Evolutionary conservation across 2,113 vertebrate species (phyloP), one percentile per base, ranked within the genome.

Genomic region (Puntigrus tetrazona): DNA sequence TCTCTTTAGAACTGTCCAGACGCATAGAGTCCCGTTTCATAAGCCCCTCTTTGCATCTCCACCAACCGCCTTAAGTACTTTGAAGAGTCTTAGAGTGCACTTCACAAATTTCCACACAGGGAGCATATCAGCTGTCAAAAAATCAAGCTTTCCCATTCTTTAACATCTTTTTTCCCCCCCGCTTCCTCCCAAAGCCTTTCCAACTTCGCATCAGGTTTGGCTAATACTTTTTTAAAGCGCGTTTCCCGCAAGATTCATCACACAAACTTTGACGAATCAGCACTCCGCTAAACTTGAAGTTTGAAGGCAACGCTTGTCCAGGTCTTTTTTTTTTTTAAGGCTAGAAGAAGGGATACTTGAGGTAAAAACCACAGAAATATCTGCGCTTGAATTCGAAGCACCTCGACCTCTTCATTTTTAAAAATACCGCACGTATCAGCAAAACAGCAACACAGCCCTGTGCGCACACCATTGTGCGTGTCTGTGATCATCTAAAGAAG

Each of bases 21-120:
- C 76, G 86, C 87, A 91, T 90, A 91, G 87, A 91, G 91, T 88
- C 88, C 91, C 91, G 63, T 89, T 73, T 92, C 83, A 89, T 91
- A 94, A 94, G 92, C 92, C 86, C 87, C 87, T 92, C 92, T 93
- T 92, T 93, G 91, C 93, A 92, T 93, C 92, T 91, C 63, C 87
- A 89, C 88, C 86, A 84, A 90, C 89, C 88, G 89, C 91, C 90
- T 92, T 93, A 94, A 94, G 91, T 91, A 90, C 91, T 93, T 93
- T 91, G 89, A 92, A 93, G 85, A 82, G 85, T 87, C 85, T 80
- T 59, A 82, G 81, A 82, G 75, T 65, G 83, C 86, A 91, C 89
- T 88, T 87, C 88, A 81, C 84, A 91, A 91, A 93, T 89, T 90
- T 89, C 89, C 89, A 79, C 90, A 90, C 88, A 89, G 36, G 85